A percentile compares a stretch with the other conserved stretches of the same genome.
Evolutionary conservation across 2,113 vertebrate species (phyloP).

Genomic region (Pao palembangensis): DNA sequence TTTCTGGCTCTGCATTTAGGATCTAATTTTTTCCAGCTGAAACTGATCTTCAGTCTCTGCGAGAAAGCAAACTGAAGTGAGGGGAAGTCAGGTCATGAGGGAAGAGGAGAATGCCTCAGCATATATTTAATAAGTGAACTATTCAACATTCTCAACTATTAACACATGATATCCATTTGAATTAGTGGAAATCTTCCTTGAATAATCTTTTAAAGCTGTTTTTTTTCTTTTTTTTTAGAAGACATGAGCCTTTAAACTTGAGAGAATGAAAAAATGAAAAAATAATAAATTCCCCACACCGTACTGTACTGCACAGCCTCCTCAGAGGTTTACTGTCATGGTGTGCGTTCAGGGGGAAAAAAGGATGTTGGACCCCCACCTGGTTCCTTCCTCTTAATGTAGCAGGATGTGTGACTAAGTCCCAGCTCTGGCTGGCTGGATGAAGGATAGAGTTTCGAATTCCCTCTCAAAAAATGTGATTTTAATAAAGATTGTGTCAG

Average conservation of each 20-base stretch:
- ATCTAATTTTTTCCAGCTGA: slow-evolving; percentile 56
- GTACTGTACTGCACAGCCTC: neutral
- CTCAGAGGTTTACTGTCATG: slow-evolving; percentile 9
- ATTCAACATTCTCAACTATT: slow-evolving; percentile 13
- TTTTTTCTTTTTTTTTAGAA: too few relatives aligned
- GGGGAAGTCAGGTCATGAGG: slow-evolving; percentile 41
- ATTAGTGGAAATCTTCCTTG: neutral
- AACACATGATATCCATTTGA: slow-evolving; percentile 26
- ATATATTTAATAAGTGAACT: slow-evolving; percentile 20
- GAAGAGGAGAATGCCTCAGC: slow-evolving; percentile 16
- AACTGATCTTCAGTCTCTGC: slow-evolving; percentile 33
- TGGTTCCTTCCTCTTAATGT: slow-evolving; percentile 28
- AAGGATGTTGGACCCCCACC: slow-evolving; percentile 36
- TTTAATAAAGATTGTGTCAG: slow-evolving; percentile 44
- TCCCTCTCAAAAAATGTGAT: slow-evolving; percentile 36
- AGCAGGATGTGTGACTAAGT: slow-evolving; percentile 33
- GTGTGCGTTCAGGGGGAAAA: slow-evolving; percentile 3
- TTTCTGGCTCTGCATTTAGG: slow-evolving; percentile 27
- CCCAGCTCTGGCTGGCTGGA: slow-evolving; percentile 23
- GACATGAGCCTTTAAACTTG: neutral
- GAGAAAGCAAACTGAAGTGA: slow-evolving; percentile 32
- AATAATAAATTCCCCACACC: slow-evolving; percentile 1
- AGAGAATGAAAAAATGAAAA: too few relatives aligned
- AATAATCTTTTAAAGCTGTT: too few relatives aligned
- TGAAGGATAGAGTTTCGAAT: slow-evolving; percentile 31